These are phyloP conservation scores for Cheilosia impressa DNA, from an alignment of 2,888 invertebrate species.

Conservation along the genomic window DNA sequence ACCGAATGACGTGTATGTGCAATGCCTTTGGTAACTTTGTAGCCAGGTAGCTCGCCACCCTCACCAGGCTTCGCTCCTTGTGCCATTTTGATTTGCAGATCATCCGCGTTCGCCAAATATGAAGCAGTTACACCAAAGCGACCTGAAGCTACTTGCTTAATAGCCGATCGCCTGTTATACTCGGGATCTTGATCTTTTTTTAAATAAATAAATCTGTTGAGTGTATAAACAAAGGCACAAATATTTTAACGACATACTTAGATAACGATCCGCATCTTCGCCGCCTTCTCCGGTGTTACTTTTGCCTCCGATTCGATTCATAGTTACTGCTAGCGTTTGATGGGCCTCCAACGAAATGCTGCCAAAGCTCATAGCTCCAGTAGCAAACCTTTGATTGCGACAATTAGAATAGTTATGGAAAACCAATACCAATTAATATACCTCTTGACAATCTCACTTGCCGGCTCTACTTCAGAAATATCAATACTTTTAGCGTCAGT, in stretches of 20 bases:
- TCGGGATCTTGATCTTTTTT: conserved; percentile 88
- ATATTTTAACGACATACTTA: conserved; percentile 82
- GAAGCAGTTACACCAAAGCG: conserved; percentile 99
- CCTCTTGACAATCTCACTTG: conserved; percentile 96
- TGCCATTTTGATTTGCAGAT: conserved; percentile 99
- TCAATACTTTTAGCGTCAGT: conserved; percentile 91
- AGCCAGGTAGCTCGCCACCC: conserved; percentile 97
- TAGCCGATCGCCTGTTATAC: conserved; percentile 94
- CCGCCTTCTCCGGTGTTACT: conserved; percentile 99
- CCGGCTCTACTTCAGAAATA: conserved; percentile 95
- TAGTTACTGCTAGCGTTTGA: conserved; percentile 96
- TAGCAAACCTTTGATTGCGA: conserved; percentile 80
- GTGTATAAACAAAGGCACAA: neutral
- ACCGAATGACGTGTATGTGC: conserved; percentile 98
- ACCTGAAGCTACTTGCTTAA: conserved; percentile 99
- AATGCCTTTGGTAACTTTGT: conserved; percentile 96
- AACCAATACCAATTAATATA: conserved; percentile 85
- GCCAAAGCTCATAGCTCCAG: conserved; percentile 98
- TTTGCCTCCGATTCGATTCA: conserved; percentile 98
- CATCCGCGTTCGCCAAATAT: conserved; percentile 98
- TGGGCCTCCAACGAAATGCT: conserved; percentile 99
- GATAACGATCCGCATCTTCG: conserved; percentile 91
- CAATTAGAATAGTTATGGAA: neutral
- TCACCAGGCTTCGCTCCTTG: conserved; percentile 99
- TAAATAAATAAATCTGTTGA: neutral